Evolutionary conservation across 2,797 vertebrate species (phyloP), one percentile per base, ranked within the genome.

Genomic region (Smutsia temminckii): DNA sequence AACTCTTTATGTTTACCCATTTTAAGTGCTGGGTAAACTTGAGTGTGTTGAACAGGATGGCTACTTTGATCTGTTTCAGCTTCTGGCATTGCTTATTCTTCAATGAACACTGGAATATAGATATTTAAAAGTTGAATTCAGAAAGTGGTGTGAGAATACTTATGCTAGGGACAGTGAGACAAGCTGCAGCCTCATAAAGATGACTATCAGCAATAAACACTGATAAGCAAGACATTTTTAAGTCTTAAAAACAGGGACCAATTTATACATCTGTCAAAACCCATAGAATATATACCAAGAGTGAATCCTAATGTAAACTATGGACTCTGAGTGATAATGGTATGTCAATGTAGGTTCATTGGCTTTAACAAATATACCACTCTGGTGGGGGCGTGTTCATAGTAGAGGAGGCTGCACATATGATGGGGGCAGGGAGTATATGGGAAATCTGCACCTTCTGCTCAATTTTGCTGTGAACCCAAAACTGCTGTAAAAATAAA

Each of bases 91-190:
- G 37, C 53, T 86, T 85, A 18, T 40, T 92, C 96, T 80, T 95
- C 86, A 93, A 72, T 71, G 34, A 97, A 86, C 14, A 78, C 1
- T 66, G 1, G 64, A 91, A 32, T 25, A 83, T 64, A n/a, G n/a
- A 18, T 57, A 89, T 71, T 86, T 93, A 92, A 94, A 94, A 91
- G 64, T 8, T 91, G 37, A 87, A 91, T 87, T 95, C n/a, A 75
- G 79, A 95, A 86, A 93, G 80, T 27, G 4, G 25, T 84, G 4
- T 92, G 32, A 89, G n/a, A 92, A 93, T 42, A 92, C 14, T 91
- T 85, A 63, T 59, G 23, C 20, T 93, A 11, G 64, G 23, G 42
- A 59, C 40, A 80, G 12, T 71, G 27, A 85, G 40, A 8, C 66
- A 92, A 92, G 34, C 0, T 71, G 78, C 5, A 92, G 85, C 6